Base-by-base conservation (phyloP, 2,113 vertebrate species). In the Chloroceryle aenea region DNA sequence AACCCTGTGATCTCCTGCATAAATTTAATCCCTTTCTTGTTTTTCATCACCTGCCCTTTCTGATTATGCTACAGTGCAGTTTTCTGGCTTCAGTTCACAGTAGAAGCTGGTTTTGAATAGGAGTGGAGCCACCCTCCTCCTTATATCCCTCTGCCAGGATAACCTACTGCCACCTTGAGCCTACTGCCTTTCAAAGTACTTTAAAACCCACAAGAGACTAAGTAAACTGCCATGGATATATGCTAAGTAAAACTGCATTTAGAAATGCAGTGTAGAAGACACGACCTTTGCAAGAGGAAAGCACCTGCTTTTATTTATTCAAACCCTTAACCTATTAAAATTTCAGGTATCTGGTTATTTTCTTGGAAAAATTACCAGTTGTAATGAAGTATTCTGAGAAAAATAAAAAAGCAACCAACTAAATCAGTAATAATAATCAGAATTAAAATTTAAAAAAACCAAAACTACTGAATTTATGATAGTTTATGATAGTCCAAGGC, bases 261-360 rank as follows among this genome's bases (percentile, higher is more conserved):
- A 4, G 3, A 90, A 78, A 78, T 27, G 43, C 38, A 25, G 75
- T 75, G 34, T 15, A 72, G 43, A 61, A 90, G 43, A 64, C 5
- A 13, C 4, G 42, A 20, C 47, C 66, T 55, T 10, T 64, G 26
- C 52, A 89, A 78, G 52, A 52, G 18, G 43, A 75, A 91, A 84
- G 34, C 69, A 72, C 62, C 18, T 87, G 26, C 34, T 90, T 91
- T 79, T 79, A 78, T 78, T 85, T 91, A 87, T 52, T 68, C 43
- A 85, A n/a, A 72, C 3, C 6, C 30, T 69, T 62, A 84, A 77
- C 32, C 74, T 36, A 84, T 66, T 77, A 50, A 74, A 64, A 79
- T 85, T 68, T 53, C 66, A 90, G 74, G 40, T 96, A 89, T 23
- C 52, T 72, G 22, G 29, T 79, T 92, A 68, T 76, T 95, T 95